A percentile compares a stretch with the other conserved stretches of the same genome.
Conservation (phyloP, 2,888 invertebrate genomes). For the Drosophila buzzatii region DNA sequence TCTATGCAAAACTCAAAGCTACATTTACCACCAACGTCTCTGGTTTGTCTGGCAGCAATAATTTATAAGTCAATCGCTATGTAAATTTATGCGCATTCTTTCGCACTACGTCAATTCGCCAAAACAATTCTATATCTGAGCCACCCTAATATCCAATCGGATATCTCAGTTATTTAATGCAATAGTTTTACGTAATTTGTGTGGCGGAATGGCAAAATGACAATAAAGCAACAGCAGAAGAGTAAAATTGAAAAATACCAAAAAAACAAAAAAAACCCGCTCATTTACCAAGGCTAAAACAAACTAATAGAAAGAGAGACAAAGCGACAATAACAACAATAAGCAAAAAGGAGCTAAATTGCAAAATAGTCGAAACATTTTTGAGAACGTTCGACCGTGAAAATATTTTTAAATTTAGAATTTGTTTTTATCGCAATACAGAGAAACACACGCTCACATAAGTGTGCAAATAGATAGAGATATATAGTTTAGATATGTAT, state of each 20-base stretch:
- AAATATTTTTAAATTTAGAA: slow-evolving; percentile 65
- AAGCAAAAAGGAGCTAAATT: slow-evolving; percentile 38
- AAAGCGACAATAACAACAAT: not conserved
- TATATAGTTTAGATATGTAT: slow-evolving; percentile 23
- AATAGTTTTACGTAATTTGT: slow-evolving; percentile 59
- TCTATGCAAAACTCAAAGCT: slow-evolving; percentile 37
- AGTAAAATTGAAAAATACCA: slow-evolving; percentile 8
- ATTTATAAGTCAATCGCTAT: slow-evolving; percentile 27
- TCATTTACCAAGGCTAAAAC: slow-evolving; percentile 37
- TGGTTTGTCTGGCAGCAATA: slow-evolving; percentile 44
- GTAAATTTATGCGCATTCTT: slow-evolving; percentile 67
- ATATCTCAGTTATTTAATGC: slow-evolving; percentile 52
- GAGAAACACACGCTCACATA: slow-evolving; percentile 3
- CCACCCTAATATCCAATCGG: not conserved
- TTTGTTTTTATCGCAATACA: slow-evolving; percentile 40
- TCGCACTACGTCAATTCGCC: slow-evolving; percentile 32
- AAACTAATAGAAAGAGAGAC: slow-evolving; percentile 20
- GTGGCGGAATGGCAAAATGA: slow-evolving; percentile 40
- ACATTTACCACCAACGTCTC: slow-evolving; percentile 37
- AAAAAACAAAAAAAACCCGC: not conserved
- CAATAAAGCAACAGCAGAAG: slow-evolving; percentile 27
- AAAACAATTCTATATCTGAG: slow-evolving; percentile 1
- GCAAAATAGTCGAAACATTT: slow-evolving; percentile 45
- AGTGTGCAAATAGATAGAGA: slow-evolving; percentile 2
- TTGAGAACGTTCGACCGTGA: slow-evolving; percentile 66